Base-by-base conservation (phyloP, 2,888 invertebrate genomes). In the Euplagia quadripunctaria region DNA sequence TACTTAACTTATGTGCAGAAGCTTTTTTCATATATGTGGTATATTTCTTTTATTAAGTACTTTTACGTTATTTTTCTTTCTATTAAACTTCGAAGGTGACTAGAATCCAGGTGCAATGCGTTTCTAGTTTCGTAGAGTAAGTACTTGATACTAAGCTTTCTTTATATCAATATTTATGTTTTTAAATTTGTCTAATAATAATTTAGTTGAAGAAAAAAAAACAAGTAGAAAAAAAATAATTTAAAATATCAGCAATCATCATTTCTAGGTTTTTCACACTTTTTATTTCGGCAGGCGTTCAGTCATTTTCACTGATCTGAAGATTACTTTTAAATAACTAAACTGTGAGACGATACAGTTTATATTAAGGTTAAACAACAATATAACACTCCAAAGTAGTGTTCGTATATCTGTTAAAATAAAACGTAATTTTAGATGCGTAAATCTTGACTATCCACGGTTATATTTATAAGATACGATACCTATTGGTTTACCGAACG, bases 201-300 rank as follows among this genome's bases (percentile, higher is more conserved):
- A 52, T 17, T 52, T 17, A 16, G 17, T 17, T 6, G 6, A 7
- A 52, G 17, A 17, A 52, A 55, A 9, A 31, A 31, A 31, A 31
- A 31, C 2, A 31, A 31, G 4, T 5, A n/a, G 9, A 20, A 0
- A 9, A 8, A 20, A 55, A 0, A 7, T 55, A 11, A n/a, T 31
- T 31, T 31, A 31, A 52, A n/a, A 14, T 42, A 6, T 55, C n/a
- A 3, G n/a, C 68, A 68, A 55, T 7, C 14, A 42, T 7, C 55
- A 7, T 43, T 42, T 42, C 4, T 55, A 43, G 55, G 55, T 43
- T 55, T 41, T 3, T 42, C 42, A 42, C 43, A 55, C 55, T 2
- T 20, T n/a, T 12, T 55, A 14, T 68, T 68, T 68, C 43, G 20
- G n/a, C 42, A 55, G 68, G 68, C 68, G 68, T 42, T 52, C 31